Base-by-base conservation (phyloP, 1,140 invertebrate genomes). In the Pissodes strobi region DNA sequence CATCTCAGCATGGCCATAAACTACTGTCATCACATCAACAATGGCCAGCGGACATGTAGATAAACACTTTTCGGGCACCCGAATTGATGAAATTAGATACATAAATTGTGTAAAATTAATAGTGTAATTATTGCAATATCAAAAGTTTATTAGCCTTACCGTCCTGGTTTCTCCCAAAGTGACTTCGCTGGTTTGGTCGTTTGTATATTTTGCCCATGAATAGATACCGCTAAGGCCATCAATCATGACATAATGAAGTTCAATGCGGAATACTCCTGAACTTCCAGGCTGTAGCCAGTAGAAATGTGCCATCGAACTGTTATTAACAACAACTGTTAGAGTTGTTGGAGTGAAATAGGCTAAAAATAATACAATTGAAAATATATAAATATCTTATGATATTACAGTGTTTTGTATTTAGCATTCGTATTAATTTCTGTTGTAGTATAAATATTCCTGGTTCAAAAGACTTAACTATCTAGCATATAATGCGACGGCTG, bases 151-250 rank as follows among this genome's bases (percentile, higher is more conserved):
- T 27, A 27, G 2, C 9, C 10, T 27, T 48, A 59, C 56, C 17
- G 56, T 59, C 19, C 56, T 22, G 12, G 56, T 46, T 48, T 59
- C 41, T n/a, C 56, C 56, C 17, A 59, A 8, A 46, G n/a, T 34
- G 4, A 59, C 3, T 8, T 13, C 10, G n/a, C 21, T n/a, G n/a
- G n/a, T 8, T 22, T 59, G 41, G 15, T 48, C 43, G 15, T 59
- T 59, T 8, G 43, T 59, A 18, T 59, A 59, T 48, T 59, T 59
- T 1, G 56, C 56, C 41, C 43, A 59, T 9, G 56, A 59, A 23
- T 59, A 59, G 21, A 59, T 48, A 30, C 56, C 56, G 18, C 41
- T 48, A 19, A 59, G 38, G 0, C 41, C 56, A 48, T 59, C 56
- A n/a, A 18, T 25, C 56, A 59, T 46, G 6, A 34, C 25, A 19